These are phyloP conservation scores for Eremophila alpestris DNA, from an alignment of 2,797 vertebrate genomes.

Conservation along the genomic window DNA sequence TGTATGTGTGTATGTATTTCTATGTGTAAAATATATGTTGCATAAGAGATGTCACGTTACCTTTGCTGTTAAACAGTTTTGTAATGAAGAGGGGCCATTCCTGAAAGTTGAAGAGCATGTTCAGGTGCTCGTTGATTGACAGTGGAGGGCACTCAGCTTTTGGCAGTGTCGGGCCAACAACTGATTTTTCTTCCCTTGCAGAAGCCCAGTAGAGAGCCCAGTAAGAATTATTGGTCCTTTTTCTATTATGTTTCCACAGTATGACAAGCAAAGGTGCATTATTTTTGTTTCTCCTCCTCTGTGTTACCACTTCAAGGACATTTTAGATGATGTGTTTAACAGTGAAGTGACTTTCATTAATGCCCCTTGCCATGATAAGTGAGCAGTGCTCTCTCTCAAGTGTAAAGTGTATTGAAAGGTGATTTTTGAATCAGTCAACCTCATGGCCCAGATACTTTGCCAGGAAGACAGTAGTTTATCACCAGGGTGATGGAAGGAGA, in stretches of 20 bases:
- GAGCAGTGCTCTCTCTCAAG: background rate
- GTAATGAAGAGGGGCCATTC: conserved; percentile 36
- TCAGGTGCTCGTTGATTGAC: conserved; percentile 7
- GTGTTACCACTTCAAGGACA: conserved; percentile 27
- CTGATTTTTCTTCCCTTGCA: conserved; percentile 54
- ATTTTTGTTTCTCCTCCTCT: conserved; percentile 64
- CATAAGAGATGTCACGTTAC: conserved; percentile 79
- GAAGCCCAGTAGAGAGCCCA: conserved; percentile 65
- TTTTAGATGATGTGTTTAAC: conserved; percentile 43
- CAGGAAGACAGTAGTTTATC: background rate
- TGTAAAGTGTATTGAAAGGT: conserved; percentile 5
- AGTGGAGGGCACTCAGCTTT: conserved; percentile 47
- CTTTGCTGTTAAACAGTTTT: conserved; percentile 76
- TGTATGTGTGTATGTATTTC: conserved; percentile 82
- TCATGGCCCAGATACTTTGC: background rate
- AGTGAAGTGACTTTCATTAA: conserved; percentile 47
- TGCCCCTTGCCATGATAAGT: background rate
- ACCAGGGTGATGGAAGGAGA: background rate
- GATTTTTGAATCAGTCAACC: conserved; percentile 14
- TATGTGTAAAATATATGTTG: conserved; percentile 81
- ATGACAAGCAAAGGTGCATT: conserved; percentile 65
- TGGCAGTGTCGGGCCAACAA: conserved; percentile 27
- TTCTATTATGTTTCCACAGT: conserved; percentile 44
- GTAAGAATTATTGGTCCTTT: conserved; percentile 65
- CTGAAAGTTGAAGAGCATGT: background rate